Base-by-base conservation (phyloP, 2,113 vertebrate genomes). In the Eulacestoma nigropectus region DNA sequence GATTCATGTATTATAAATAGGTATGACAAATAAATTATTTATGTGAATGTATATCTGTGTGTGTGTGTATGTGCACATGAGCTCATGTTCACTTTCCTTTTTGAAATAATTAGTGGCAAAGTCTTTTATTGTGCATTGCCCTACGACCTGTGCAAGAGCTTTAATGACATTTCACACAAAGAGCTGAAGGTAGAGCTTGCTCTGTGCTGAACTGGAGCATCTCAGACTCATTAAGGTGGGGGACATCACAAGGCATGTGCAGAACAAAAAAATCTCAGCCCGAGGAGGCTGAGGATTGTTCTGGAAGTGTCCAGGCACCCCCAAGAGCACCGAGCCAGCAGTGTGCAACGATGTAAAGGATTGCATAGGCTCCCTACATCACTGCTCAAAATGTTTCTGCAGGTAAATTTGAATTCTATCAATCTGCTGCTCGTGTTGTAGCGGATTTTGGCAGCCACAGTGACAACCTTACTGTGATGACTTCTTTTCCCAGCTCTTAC, bases 1-100 rank as follows among this genome's bases (percentile, higher is more conserved):
- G 95, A 98, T 97, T 98, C 89, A 98, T 98, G 93, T 97, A 97
- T 97, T 98, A 98, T 98, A 97, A 96, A 97, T 96, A 90, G 95
- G 74, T 96, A 96, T 87, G 97, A 96, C 97, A 96, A 98, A 98
- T 98, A 97, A 98, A 98, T 97, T 94, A 97, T 98, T 95, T 72
- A 97, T 76, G 59, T 52, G 87, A 95, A 96, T 19, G 82, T 97
- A 87, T 97, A 92, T 93, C 37, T 92, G 14, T 62, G 32, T 55
- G 44, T 60, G 52, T 79, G 67, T 80, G 39, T 53, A 47, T 76
- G 60, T 77, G 46, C 50, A 47, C 37, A 39, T n/a, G 65, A 95
- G 29, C 26, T 4, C 95, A 79, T 7, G 77, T 76, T 75, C 84
- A 77, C 95, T 93, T 95, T 93, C 76, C 41, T 90, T 73, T 90